Conservation (phyloP, 2,113 vertebrate genomes). For the Paratilapia polleni region DNA sequence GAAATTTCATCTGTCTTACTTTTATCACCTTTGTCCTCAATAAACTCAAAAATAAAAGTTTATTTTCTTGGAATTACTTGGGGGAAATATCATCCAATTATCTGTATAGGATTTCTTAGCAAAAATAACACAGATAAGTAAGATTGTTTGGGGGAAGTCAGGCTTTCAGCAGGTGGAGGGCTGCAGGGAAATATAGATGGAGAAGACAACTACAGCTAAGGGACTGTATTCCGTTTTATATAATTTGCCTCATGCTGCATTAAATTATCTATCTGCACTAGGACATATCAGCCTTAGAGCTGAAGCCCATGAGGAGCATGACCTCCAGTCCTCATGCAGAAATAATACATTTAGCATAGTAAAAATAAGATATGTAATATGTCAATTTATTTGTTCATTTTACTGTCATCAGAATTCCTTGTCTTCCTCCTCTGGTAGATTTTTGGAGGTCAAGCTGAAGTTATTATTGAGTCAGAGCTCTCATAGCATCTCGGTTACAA, state of each 20-base stretch:
- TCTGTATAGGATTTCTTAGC: slow-evolving; percentile 14
- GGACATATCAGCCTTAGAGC: neutral
- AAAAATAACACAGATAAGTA: slow-evolving; percentile 41
- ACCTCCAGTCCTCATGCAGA: neutral
- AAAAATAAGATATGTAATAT: neutral
- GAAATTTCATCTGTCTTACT: slow-evolving; percentile 11
- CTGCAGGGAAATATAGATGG: slow-evolving; percentile 66
- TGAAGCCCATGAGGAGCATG: neutral
- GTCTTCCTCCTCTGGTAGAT: neutral
- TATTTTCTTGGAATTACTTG: slow-evolving; percentile 18
- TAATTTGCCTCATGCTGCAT: slow-evolving; percentile 45
- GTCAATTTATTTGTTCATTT: neutral
- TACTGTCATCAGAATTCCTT: neutral
- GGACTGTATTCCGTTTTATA: slow-evolving; percentile 45
- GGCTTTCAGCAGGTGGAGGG: slow-evolving; percentile 56
- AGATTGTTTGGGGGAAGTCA: slow-evolving; percentile 49
- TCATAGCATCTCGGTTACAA: slow-evolving; percentile 31
- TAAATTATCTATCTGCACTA: slow-evolving; percentile 18
- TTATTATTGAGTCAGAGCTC: slow-evolving; percentile 11
- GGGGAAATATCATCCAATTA: slow-evolving; percentile 7
- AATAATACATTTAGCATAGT: neutral
- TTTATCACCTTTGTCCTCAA: slow-evolving; percentile 36
- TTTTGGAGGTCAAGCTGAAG: slow-evolving; percentile 43
- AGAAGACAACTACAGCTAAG: slow-evolving; percentile 55
- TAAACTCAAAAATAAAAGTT: neutral